Evolutionary conservation across 1,140 invertebrate species (phyloP).

Genomic region (Drosophila sproati): DNA sequence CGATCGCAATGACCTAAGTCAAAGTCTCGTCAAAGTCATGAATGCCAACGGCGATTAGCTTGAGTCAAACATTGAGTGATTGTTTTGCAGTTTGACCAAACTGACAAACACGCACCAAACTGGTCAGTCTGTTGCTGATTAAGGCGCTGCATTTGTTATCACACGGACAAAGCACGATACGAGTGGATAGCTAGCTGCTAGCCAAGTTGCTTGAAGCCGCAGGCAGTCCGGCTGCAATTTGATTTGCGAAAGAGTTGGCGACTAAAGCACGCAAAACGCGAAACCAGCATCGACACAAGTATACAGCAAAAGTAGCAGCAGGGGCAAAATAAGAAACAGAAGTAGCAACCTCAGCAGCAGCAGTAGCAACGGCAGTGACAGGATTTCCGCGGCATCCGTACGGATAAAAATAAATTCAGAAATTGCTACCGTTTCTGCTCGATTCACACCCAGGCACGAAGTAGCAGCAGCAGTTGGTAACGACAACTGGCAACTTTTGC

Average conservation of each 20-base stretch:
- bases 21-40: slow-evolving; percentile 56
- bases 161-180: slow-evolving; percentile 17
- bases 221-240: slow-evolving; percentile 31
- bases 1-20: slow-evolving; percentile 23
- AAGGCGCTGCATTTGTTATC: slow-evolving; percentile 77
- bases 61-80: slow-evolving; percentile 80
- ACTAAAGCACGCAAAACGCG: slow-evolving; percentile 60
- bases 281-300: slow-evolving; percentile 54
- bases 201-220: background rate
- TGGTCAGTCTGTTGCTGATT: slow-evolving; percentile 66
- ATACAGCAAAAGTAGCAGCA: background rate
- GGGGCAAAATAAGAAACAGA: background rate
- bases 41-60: slow-evolving; percentile 79
- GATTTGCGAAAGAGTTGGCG: slow-evolving; percentile 20
- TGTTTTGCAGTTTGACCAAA: slow-evolving; percentile 65
- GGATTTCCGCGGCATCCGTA: slow-evolving; percentile 78
- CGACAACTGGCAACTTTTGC: slow-evolving; percentile 67
- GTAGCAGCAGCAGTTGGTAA: slow-evolving; percentile 37
- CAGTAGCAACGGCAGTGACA: slow-evolving; percentile 34
- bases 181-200: slow-evolving; percentile 4
- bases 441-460: slow-evolving; percentile 14
- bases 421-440: slow-evolving; percentile 74
- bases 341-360: background rate
- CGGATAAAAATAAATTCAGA: slow-evolving; percentile 80
- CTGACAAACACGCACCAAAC: slow-evolving; percentile 6